Conservation (phyloP, 1,140 invertebrate genomes). For the Brachionus rubens region DNA sequence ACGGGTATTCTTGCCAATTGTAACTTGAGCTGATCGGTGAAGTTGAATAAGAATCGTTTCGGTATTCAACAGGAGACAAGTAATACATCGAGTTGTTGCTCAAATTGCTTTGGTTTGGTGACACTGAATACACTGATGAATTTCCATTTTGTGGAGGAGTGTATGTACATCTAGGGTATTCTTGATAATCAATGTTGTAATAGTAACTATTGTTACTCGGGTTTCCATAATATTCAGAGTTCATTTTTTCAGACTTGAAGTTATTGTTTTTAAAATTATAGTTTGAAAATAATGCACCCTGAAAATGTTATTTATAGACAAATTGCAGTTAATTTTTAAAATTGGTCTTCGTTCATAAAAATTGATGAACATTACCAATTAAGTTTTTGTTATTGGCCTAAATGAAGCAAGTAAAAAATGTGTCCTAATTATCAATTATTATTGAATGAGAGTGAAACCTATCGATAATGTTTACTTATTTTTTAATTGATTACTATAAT, state of each 20-base stretch:
- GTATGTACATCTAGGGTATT: neutral
- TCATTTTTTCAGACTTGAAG: neutral
- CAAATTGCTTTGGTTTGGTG: neutral
- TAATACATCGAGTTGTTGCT: neutral
- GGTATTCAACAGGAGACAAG: neutral
- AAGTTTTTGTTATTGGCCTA: no score
- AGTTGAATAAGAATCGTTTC: neutral
- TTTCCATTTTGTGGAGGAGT: neutral
- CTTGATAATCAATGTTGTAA: neutral
- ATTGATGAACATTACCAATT: constrained; percentile 11
- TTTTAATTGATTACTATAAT: no score
- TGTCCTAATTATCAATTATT: no score
- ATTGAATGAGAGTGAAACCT: no score
- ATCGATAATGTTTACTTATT: no score
- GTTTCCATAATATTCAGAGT: neutral
- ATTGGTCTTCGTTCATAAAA: constrained; percentile 25
- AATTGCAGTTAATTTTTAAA: neutral
- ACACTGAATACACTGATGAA: neutral
- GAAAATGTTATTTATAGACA: neutral
- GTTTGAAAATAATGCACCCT: neutral
- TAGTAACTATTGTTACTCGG: neutral
- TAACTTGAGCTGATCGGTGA: no score
- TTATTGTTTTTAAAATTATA: neutral
- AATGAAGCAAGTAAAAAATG: no score
- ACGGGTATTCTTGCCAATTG: no score